Conservation (phyloP, 2,797 vertebrate genomes). For the Helarctos malayanus region DNA sequence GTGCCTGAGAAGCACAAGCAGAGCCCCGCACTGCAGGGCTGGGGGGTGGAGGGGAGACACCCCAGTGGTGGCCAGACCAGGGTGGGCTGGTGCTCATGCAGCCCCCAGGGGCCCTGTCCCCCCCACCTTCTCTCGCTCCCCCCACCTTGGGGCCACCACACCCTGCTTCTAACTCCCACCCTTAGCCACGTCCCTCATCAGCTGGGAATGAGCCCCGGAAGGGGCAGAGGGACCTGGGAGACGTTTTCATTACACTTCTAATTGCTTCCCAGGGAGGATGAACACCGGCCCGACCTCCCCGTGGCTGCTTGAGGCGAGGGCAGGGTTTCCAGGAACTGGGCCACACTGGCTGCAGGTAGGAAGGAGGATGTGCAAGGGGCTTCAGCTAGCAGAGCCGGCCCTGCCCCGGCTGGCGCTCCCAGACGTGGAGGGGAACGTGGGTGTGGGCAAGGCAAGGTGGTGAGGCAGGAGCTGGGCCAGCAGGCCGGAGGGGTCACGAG, state of each 20-base stretch:
- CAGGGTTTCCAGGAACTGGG: not conserved
- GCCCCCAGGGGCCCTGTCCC: not conserved
- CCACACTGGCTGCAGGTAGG: rapidly evolving
- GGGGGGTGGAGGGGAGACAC: rapidly evolving
- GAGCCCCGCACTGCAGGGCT: not conserved
- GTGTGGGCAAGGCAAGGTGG: not conserved
- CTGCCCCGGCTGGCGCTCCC: not conserved
- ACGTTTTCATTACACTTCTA: slow-evolving; percentile 63
- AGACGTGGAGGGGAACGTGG: not conserved
- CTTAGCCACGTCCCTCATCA: not conserved
- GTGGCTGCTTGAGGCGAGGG: not conserved
- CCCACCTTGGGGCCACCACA: not conserved
- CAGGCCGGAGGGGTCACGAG: not conserved
- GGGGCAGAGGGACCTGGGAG: not conserved
- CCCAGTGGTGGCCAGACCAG: rapidly evolving
- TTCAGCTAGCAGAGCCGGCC: not conserved
- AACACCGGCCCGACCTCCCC: not conserved
- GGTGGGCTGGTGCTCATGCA: rapidly evolving
- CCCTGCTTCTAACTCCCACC: not conserved
- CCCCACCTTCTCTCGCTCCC: too few species aligned
- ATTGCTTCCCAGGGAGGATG: slow-evolving; percentile 16
- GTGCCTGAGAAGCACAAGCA: not conserved
- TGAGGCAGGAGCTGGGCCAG: not conserved
- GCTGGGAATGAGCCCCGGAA: slow-evolving; percentile 27
- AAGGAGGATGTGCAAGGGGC: rapidly evolving